Evolutionary conservation across 2,888 invertebrate genomes (phyloP), one percentile per base, ranked within the genome.

Genomic region (Lamellibrachia columna): DNA sequence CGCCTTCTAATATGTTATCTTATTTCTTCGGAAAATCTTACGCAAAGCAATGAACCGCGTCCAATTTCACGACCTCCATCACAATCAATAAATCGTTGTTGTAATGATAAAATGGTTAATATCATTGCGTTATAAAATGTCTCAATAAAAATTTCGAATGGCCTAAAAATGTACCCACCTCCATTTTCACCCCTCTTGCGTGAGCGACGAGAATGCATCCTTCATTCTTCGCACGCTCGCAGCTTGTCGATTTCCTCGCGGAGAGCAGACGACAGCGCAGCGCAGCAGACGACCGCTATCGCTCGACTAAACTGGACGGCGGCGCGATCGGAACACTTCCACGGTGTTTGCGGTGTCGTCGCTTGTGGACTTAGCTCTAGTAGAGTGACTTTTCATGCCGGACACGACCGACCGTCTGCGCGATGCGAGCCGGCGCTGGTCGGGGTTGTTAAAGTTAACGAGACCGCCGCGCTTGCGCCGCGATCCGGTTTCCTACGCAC

Each of bases 351-450:
- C 75, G 75, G 15, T 75, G 75, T 75, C 75, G 60, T 15, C 58
- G 58, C 22, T 75, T 75, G 75, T 75, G 75, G 75, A 75, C 75
- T 75, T 75, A 75, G 75, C 75, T 75, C 75, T 75, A 75, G 22
- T 75, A 75, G 75, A 75, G 75, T 75, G 75, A 75, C 22, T 75
- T 75, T 75, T n/a, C 75, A 75, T 75, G 75, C 75, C n/a, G 75
- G 75, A 75, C 75, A 75, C 75, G 75, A 22, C 75, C 75, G 75
- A 75, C 15, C 6, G 22, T 22, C 75, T 4, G 75, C 15, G 75
- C 75, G 15, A 75, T 75, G 75, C 75, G 75, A 75, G 15, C 22
- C 75, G 75, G 75, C 75, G 15, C 15, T 75, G 75, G 75, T 22
- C 75, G 22, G 75, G 75, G n/a, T 75, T 75, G 75, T 75, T 75